These are phyloP conservation scores for Lysandra bellargus DNA, from an alignment of 2,888 invertebrate species.

Conservation along the genomic window DNA sequence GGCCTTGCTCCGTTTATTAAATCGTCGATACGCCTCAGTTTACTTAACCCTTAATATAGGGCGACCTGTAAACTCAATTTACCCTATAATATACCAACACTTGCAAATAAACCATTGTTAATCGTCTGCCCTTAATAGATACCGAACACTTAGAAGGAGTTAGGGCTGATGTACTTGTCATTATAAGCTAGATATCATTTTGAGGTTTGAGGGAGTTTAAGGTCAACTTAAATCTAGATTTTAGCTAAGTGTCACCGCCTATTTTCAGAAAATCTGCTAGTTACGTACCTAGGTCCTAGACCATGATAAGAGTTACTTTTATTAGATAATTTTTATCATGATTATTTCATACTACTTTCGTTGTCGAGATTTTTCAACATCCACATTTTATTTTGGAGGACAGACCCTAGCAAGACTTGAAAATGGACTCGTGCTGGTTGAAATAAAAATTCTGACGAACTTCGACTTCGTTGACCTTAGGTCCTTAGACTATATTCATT, in stretches of 20 bases:
- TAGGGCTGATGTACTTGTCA: not conserved
- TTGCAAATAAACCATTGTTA: conserved; percentile 7
- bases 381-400: not conserved
- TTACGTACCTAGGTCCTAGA: not conserved
- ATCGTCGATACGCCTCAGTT: conserved; percentile 64
- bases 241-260: not conserved
- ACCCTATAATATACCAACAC: conserved; percentile 16
- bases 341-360: too few relatives aligned
- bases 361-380: not conserved
- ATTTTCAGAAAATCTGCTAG: not conserved
- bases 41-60: conserved; percentile 70
- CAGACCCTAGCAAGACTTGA: not conserved
- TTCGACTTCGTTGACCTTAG: not conserved
- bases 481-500: not conserved
- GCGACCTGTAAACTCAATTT: conserved; percentile 66
- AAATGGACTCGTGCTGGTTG: not conserved
- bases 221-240: not conserved
- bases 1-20: conserved; percentile 76
- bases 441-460: not conserved
- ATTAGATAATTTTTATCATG: not conserved
- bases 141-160: not conserved
- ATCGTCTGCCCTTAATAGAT: not conserved
- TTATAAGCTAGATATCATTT: not conserved
- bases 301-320: not conserved
- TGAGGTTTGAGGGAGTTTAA: not conserved